These are phyloP conservation scores for Rutpela maculata DNA, from an alignment of 2,888 invertebrate genomes.

Conservation along the genomic window DNA sequence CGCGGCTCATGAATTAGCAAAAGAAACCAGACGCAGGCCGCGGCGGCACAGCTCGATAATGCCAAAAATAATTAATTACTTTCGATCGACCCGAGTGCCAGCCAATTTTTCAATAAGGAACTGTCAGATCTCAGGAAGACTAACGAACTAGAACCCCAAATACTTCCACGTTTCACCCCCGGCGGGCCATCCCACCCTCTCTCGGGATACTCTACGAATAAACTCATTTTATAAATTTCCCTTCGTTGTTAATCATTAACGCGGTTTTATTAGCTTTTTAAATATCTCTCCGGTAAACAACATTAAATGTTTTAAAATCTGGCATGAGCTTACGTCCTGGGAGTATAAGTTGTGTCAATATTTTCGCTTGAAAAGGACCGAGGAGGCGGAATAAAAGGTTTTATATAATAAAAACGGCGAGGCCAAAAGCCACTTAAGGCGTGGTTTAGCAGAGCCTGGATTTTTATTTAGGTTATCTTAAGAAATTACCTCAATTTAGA, in stretches of 20 bases:
- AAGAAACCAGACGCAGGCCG: slow-evolving; percentile 77
- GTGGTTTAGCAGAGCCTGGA: not conserved
- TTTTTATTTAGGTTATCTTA: not conserved
- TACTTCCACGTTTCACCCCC: slow-evolving; percentile 54
- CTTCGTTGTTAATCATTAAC: slow-evolving; percentile 58
- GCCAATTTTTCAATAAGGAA: slow-evolving; percentile 79
- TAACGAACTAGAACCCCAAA: slow-evolving; percentile 70
- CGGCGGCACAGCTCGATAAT: slow-evolving; percentile 77
- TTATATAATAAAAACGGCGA: slow-evolving; percentile 20
- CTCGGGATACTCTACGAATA: slow-evolving; percentile 50
- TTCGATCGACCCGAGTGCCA: slow-evolving; percentile 80
- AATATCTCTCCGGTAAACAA: slow-evolving; percentile 48
- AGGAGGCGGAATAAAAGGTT: slow-evolving; percentile 29
- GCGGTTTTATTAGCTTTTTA: slow-evolving; percentile 59
- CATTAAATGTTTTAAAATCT: slow-evolving; percentile 49
- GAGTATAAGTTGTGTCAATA: slow-evolving; percentile 40
- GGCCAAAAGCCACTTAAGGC: slow-evolving; percentile 21
- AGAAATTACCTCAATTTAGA: not conserved
- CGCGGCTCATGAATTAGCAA: slow-evolving; percentile 82
- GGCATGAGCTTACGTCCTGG: slow-evolving; percentile 33
- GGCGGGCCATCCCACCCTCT: slow-evolving; percentile 35
- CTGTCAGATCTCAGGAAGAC: slow-evolving; percentile 71
- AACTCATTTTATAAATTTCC: slow-evolving; percentile 58
- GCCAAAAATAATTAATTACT: slow-evolving; percentile 86
- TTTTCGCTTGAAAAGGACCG: slow-evolving; percentile 33